Percentiles rank a stretch among this genome's conserved stretches.
phyloP scores from a whole-genome alignment of 2,113 vertebrate species.

The Vulpes lagopus region DNA sequence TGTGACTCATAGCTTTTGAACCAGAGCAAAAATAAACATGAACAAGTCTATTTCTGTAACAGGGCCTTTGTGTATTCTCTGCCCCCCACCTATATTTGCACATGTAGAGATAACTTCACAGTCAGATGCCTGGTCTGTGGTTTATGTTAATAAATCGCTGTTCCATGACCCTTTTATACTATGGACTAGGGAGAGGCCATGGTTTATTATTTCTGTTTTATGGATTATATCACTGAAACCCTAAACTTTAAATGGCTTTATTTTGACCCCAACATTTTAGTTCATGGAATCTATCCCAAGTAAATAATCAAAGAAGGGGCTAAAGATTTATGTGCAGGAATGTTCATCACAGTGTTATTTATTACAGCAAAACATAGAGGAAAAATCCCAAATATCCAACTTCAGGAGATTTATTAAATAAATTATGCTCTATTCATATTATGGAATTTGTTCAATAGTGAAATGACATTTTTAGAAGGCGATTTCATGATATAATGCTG shows the following conservation, averaged over 20 bases:
- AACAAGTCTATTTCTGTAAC: constrained; percentile 66
- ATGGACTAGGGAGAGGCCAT: constrained; percentile 54
- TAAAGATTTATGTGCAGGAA: constrained; percentile 69
- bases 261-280: constrained; percentile 78
- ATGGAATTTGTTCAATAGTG: constrained; percentile 31
- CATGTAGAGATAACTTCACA: constrained; percentile 81
- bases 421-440: constrained; percentile 46
- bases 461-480: constrained; percentile 31
- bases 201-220: constrained; percentile 83
- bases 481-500: constrained; percentile 20
- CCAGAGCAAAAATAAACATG: constrained; percentile 71
- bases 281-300: constrained; percentile 78
- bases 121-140: constrained; percentile 62
- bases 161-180: constrained; percentile 75
- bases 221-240: constrained; percentile 79
- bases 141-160: constrained; percentile 78
- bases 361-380: constrained; percentile 69
- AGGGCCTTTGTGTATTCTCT: constrained; percentile 66
- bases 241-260: constrained; percentile 78
- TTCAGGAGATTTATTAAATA: constrained; percentile 62
- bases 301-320: constrained; percentile 74
- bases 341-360: constrained; percentile 71
- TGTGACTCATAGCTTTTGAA: constrained; percentile 58
- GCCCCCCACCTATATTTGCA: constrained; percentile 56
- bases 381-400: constrained; percentile 63